These are phyloP conservation scores for Pemphredon lugubris DNA, from an alignment of 2,888 invertebrate species.

Conservation along the genomic window DNA sequence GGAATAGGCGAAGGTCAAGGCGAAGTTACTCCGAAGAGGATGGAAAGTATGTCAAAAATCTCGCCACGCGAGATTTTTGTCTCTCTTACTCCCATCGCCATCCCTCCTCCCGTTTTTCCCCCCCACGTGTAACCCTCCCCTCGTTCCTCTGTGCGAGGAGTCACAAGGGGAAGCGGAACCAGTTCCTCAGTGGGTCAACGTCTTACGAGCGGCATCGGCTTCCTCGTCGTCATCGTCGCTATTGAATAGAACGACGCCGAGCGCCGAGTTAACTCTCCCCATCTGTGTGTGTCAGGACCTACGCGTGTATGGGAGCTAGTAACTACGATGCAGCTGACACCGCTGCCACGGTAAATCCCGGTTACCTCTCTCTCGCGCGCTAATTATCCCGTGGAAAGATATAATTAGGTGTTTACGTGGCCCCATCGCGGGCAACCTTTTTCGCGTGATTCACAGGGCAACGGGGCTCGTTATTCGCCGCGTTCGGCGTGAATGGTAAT, in stretches of 20 bases:
- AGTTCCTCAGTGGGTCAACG: slow-evolving; percentile 80
- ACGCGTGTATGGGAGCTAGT: too few relatives aligned
- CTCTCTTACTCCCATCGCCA: slow-evolving; percentile 29
- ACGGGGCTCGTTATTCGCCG: neutral
- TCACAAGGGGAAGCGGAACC: slow-evolving; percentile 79
- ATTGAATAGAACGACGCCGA: slow-evolving; percentile 32
- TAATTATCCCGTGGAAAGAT: slow-evolving; percentile 20
- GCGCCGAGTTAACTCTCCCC: too few relatives aligned
- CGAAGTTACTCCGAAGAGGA: slow-evolving; percentile 67
- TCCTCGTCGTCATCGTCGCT: slow-evolving; percentile 52
- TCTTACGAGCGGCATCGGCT: slow-evolving; percentile 69
- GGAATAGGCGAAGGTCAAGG: slow-evolving; percentile 76
- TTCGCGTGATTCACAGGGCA: neutral
- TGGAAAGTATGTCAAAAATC: slow-evolving; percentile 81
- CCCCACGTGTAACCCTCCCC: slow-evolving; percentile 34
- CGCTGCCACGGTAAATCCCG: slow-evolving; percentile 28
- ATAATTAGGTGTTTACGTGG: slow-evolving; percentile 12
- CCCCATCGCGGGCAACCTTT: too few relatives aligned
- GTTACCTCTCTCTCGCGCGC: slow-evolving; percentile 27
- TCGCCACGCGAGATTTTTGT: slow-evolving; percentile 61
- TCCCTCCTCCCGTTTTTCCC: slow-evolving; percentile 14
- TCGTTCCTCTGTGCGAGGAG: slow-evolving; percentile 43
- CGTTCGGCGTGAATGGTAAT: neutral
- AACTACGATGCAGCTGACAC: slow-evolving; percentile 36
- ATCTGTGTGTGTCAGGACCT: too few relatives aligned